phyloP scores from a whole-genome alignment of 2,888 invertebrate genomes.

The Himalopsyche kuldschensis region DNA sequence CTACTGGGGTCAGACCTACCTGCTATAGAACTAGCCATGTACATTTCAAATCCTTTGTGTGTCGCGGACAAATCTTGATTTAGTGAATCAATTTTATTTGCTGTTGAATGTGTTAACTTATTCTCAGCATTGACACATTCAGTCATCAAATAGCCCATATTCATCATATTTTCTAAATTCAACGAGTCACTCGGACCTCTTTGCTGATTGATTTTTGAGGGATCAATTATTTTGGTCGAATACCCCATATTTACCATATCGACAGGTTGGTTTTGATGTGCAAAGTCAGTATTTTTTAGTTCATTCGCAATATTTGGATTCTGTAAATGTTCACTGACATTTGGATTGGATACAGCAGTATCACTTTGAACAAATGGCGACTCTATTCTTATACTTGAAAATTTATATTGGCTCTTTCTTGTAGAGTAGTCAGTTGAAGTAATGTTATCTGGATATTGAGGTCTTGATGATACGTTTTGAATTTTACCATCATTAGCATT shows the following conservation, averaged over 20 bases:
- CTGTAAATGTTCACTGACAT: background rate
- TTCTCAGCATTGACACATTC: slow-evolving; percentile 42
- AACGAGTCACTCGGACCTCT: background rate
- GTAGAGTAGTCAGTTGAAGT: slow-evolving; percentile 18
- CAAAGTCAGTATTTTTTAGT: slow-evolving; percentile 20
- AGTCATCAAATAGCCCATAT: slow-evolving; percentile 56
- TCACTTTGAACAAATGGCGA: slow-evolving; percentile 6
- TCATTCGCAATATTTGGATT: background rate
- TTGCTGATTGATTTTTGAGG: slow-evolving; percentile 39
- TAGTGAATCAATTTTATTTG: slow-evolving; percentile 26
- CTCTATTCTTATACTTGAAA: slow-evolving; percentile 15
- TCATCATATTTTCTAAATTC: slow-evolving; percentile 53
- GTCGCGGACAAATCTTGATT: slow-evolving; percentile 39
- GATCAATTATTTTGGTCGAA: slow-evolving; percentile 28
- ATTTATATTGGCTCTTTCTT: slow-evolving; percentile 17
- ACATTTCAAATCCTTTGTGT: slow-evolving; percentile 40
- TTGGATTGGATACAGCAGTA: background rate
- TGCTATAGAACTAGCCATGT: slow-evolving; percentile 39
- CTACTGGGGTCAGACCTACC: slow-evolving; percentile 30
- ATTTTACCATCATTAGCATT: background rate
- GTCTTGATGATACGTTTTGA: background rate
- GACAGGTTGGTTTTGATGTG: slow-evolving; percentile 43
- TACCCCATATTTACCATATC: slow-evolving; percentile 48
- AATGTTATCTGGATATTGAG: slow-evolving; percentile 14
- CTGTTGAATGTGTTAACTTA: slow-evolving; percentile 5